phyloP scores from a whole-genome alignment of 2,888 invertebrate species.

The Drosophila stalkeri region DNA sequence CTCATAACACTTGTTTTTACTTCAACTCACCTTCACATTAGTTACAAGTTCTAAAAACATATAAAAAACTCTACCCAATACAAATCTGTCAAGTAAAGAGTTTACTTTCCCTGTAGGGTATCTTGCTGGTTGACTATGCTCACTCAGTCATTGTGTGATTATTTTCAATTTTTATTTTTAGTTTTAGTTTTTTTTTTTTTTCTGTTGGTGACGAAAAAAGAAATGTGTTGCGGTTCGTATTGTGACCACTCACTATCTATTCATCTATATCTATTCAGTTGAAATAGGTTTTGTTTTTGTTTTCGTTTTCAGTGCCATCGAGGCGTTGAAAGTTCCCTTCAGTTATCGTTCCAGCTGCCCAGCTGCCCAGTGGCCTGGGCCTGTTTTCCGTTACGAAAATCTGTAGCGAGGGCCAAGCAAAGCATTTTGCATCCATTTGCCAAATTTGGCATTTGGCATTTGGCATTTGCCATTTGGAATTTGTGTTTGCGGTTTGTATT shows the following conservation, averaged over 20 bases:
- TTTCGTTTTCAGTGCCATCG: conserved; percentile 1
- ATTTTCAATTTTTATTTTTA: conserved; percentile 9
- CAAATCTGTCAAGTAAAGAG: too few species aligned
- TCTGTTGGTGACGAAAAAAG: conserved; percentile 8
- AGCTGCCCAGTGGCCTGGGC: neutral
- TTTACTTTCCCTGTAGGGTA: neutral
- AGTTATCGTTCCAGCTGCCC: neutral
- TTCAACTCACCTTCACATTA: too few species aligned
- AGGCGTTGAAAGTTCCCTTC: conserved; percentile 8
- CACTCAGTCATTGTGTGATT: neutral
- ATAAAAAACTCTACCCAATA: too few species aligned
- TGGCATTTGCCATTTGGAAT: conserved; percentile 43
- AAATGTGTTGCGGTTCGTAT: conserved; percentile 45
- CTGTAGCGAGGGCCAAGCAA: conserved; percentile 25
- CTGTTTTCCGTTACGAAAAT: neutral
- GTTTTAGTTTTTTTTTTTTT: conserved; percentile 14
- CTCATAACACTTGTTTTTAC: too few species aligned
- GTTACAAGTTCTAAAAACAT: too few species aligned
- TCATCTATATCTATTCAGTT: conserved; percentile 28
- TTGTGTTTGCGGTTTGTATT: conserved; percentile 64
- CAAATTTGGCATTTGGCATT: conserved; percentile 37
- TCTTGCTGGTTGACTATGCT: neutral
- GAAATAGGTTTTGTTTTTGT: conserved; percentile 30
- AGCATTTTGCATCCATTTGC: conserved; percentile 45
- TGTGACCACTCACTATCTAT: conserved; percentile 33